Evolutionary conservation across 2,797 vertebrate species (phyloP), one percentile per base, ranked within the genome.

Genomic region (Gallinago stenura): DNA sequence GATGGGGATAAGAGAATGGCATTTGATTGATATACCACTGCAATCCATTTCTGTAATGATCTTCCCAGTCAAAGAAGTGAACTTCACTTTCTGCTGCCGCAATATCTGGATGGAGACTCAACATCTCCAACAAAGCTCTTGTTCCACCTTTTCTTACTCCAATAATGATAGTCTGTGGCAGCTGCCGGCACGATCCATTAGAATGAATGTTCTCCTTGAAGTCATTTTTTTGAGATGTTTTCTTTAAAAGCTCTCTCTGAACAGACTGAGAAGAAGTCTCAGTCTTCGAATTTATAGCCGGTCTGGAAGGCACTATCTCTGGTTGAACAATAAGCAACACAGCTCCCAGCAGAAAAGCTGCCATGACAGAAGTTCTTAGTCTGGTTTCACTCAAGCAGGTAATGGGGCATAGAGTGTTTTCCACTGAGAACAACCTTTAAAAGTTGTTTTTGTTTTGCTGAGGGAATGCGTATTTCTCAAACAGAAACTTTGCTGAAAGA

Each of bases 1-100:
- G 99, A 66, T 98, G 97, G 0, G 99, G 98, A 71, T 90, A 96
- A 2, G 99, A 98, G 76, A 98, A 98, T 4, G 99, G 99, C 99
- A 99, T 99, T 98, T 99, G 99, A 96, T 98, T 98, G 21, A 98
- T 96, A 89, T 99, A 99, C 99, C 99, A 99, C 20, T 98, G 86
- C 96, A 99, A 93, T 87, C 99, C 99, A 69, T 98, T 99, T 96
- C 98, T 97, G 79, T 99, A 99, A 94, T 99, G 98, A 75, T 98
- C 98, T 97, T 99, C 99, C 99, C 99, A 99, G 97, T 99, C 99
- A 24, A 99, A 99, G 97, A 99, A 99, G 97, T 99, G 99, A 76
- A 99, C 99, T 98, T 99, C 99, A 26, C 98, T 99, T 97, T 99
- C 98, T 7, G 99, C 99, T 3, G 99, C 98, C 0, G 98, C 98